Evolutionary conservation across 2,113 vertebrate genomes (phyloP), one percentile per base, ranked within the genome.

Genomic region (Trogon melanurus): DNA sequence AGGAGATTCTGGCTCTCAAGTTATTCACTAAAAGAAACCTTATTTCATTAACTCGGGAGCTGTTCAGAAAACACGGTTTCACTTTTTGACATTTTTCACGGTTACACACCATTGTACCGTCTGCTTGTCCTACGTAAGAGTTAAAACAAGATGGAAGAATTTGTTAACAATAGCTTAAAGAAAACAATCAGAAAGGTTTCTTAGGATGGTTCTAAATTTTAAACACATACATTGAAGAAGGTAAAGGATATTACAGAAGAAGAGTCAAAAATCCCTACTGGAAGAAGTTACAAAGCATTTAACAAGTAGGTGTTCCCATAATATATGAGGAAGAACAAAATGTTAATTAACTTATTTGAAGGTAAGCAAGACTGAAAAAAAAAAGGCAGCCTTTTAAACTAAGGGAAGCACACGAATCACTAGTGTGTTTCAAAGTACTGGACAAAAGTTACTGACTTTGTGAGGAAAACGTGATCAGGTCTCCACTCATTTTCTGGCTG

Each of bases 381-480:
- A 80, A 50, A 45, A 79, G 4, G 4, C 50, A 71, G 19, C 3
- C 13, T 58, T 74, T 75, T 34, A 61, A 82, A 64, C 13, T 45
- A 54, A 36, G 7, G 44, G 53, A 81, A 81, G 44, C 16, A 58
- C 13, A 44, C 13, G 50, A 81, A 56, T 44, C 29, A 16, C 26
- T 14, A 16, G 5, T 3, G 20, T 60, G 10, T 45, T 93, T 57
- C 70, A 20, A 85, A 89, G 13, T 22, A 91, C 5, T 14, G 53
- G 26, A 69, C 8, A 16, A 15, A 93, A 85, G 50, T 62, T 36
- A 66, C 48, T 45, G n/a, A 44, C 61, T 67, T 57, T 5, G 1
- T 9, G 9, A 57, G 38, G 41, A 67, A 62, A 85, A 36, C 0
- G 0, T 26, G 41, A 32, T 21, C 34, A 23, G 16, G 6, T 53